Conservation (phyloP, 2,113 vertebrate genomes). For the Pimephales promelas region DNA sequence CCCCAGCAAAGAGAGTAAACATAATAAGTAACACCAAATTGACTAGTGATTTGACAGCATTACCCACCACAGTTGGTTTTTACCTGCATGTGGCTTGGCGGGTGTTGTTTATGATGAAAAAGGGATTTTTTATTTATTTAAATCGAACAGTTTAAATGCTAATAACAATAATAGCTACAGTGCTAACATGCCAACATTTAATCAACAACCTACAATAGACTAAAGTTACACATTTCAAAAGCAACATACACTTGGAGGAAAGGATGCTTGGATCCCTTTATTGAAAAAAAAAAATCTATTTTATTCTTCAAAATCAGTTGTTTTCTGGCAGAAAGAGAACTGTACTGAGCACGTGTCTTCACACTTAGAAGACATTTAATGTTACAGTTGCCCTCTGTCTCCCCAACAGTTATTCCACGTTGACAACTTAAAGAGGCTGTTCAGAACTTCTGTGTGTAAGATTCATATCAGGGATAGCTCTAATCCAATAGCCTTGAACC, state of each 20-base stretch:
- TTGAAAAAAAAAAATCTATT: background rate
- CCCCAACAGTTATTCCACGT: background rate
- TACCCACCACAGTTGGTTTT: too few relatives aligned
- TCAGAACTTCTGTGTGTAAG: slow-evolving; percentile 14
- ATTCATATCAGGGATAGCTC: slow-evolving; percentile 14
- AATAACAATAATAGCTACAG: background rate
- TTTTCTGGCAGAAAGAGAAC: background rate
- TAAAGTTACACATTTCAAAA: background rate
- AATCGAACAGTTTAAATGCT: too few relatives aligned
- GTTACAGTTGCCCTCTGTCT: slow-evolving; percentile 3
- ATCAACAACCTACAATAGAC: background rate
- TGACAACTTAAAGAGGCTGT: slow-evolving; percentile 12
- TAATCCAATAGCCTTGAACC: slow-evolving; percentile 19
- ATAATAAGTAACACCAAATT: too few relatives aligned
- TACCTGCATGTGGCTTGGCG: too few relatives aligned
- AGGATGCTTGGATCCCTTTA: background rate
- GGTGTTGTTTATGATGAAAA: too few relatives aligned
- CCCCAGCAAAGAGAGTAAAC: too few relatives aligned
- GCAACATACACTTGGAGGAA: background rate
- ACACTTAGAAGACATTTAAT: background rate
- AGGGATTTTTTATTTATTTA: too few relatives aligned
- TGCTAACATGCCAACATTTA: background rate
- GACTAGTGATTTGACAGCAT: too few relatives aligned
- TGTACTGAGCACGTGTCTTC: background rate
- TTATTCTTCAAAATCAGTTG: background rate